Evolutionary conservation across 2,888 invertebrate species (phyloP), one percentile per base, ranked within the genome.

Genomic region (Drosophila mettleri): DNA sequence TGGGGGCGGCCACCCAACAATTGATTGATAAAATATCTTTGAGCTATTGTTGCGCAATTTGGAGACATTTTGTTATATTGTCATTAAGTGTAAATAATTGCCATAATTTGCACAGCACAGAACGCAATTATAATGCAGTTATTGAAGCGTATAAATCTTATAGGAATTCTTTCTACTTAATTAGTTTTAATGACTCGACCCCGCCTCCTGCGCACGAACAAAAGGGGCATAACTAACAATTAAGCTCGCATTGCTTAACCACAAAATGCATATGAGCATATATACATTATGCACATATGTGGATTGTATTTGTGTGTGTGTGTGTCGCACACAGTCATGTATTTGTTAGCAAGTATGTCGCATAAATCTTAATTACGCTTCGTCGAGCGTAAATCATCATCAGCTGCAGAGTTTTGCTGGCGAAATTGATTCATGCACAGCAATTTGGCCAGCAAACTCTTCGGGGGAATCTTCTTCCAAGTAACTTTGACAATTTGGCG

Each of bases 291-390:
- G 14, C 36, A 39, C 31, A 46, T 60, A 29, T 55, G 36, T 57
- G 48, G 41, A 12, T 22, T 14, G 5, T 20, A 29, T 59, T 4
- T 29, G 12, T 45, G 9, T 38, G 18, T 51, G 9, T 41, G 24
- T 27, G 14, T 48, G 6, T 33, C 16, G 3, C 9, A 49, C 48
- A 16, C 27, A 53, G 29, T n/a, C 41, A 54, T 51, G 38, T 71
- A 76, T 62, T 76, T 72, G 74, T 54, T 45, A 60, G 78, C 68
- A 77, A 78, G 73, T 74, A 55, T 64, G 69, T 45, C 64, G 74
- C 76, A 86, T 86, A 86, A 86, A 86, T 89, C 88, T 86, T 89
- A 86, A 86, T 86, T 89, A 87, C 86, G 85, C 89, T 87, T 58
- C 86, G 83, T 69, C 67, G 76, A 87, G 86, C 86, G 87, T 89